A percentile compares a stretch with the other conserved stretches of the same genome.
Conservation (phyloP, 1,140 invertebrate species). For the Brevipalpus yothersi region DNA sequence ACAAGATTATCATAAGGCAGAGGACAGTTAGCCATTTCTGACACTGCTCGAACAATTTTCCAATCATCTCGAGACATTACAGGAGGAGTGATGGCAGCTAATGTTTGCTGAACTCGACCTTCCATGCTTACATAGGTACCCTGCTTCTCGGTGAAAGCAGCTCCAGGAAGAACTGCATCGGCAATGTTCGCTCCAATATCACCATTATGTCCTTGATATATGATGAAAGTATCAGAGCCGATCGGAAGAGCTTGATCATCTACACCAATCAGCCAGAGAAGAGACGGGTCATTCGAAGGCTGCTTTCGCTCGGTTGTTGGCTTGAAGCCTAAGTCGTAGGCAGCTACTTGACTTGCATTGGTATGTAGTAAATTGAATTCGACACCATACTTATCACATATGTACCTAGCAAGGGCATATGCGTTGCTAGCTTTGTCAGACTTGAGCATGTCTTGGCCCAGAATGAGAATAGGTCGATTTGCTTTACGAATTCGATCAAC, state of each 20-base stretch:
- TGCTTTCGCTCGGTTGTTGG: conserved; percentile 40
- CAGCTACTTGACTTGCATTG: conserved; percentile 55
- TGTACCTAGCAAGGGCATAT: conserved; percentile 35
- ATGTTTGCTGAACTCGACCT: conserved; percentile 80
- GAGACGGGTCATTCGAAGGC: conserved; percentile 30
- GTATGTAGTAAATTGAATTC: conserved; percentile 18
- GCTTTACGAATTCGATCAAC: conserved; percentile 39
- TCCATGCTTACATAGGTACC: conserved; percentile 92
- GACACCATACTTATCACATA: conserved; percentile 16
- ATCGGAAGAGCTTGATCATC: conserved; percentile 60
- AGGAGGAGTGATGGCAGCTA: conserved; percentile 69
- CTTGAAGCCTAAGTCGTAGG: conserved; percentile 79
- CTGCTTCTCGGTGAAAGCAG: conserved; percentile 96
- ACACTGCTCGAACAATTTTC: conserved; percentile 84
- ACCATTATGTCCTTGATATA: conserved; percentile 96
- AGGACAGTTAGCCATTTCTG: conserved; percentile 48
- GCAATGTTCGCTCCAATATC: conserved; percentile 76
- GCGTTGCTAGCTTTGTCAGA: conserved; percentile 46
- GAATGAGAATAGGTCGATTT: conserved; percentile 68
- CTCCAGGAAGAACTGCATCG: conserved; percentile 77
- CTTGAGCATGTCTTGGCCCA: conserved; percentile 59
- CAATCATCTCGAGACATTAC: conserved; percentile 86
- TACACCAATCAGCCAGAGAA: conserved; percentile 74
- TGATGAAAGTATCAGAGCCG: conserved; percentile 48
- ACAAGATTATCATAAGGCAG: conserved; percentile 72